Evolutionary conservation across 2,797 vertebrate genomes (phyloP), one percentile per base, ranked within the genome.

Genomic region (Enteromius viviparus): DNA sequence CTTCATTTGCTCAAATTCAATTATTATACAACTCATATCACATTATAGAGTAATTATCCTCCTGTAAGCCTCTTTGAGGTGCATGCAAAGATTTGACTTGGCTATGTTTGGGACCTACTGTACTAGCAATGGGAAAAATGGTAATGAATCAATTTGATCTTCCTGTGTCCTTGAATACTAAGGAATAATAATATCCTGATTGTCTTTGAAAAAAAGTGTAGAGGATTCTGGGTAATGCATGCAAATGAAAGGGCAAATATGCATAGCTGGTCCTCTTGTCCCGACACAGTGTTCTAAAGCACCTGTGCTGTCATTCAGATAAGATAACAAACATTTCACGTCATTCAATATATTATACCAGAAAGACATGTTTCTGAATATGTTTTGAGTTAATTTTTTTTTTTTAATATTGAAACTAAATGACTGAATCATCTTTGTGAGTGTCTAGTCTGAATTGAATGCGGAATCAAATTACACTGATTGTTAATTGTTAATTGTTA

Each of bases 81-180:
- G 51, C 37, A 47, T n/a, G 81, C 55, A 62, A 70, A 81, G 78
- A 64, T 76, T 65, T 53, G 77, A 80, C 26, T 58, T 64, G 64
- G 47, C 15, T 40, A 45, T 81, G 69, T 17, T 19, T 80, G 65
- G 40, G 62, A 70, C 72, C 66, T 75, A 42, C 65, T 40, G 68
- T 81, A 83, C 51, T 77, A 53, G 42, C 68, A 81, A 83, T 68
- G 37, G 23, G 17, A 23, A 74, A 85, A 84, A 82, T 78, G 85
- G 66, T 84, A 85, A 87, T 82, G 78, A 83, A 85, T 70, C 82
- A 55, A 15, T 80, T 86, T 87, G 80, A 86, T 87, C 76, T 89
- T 64, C 70, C 64, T 6, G 15, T 83, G 84, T 88, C 87, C 82
- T 89, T 87, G 80, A 83, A 87, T 70, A 47, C 55, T 66, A 49